These are phyloP conservation scores for Matsumurasca onukii DNA, from an alignment of 1,140 invertebrate genomes.

Conservation along the genomic window DNA sequence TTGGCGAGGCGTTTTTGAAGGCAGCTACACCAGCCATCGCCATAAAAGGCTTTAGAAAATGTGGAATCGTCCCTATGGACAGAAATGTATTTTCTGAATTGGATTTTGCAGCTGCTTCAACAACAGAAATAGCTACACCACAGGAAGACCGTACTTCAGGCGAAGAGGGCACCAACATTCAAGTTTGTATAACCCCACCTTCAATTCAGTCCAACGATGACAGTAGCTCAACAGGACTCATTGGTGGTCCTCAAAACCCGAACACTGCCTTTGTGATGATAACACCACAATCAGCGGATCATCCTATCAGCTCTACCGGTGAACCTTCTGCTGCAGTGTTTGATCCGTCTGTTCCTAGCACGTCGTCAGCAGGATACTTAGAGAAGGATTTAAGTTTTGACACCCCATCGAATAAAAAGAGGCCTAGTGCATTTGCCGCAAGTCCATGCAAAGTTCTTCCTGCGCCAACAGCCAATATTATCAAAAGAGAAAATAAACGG, in stretches of 20 bases:
- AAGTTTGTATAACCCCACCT: background rate
- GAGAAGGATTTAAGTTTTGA: background rate
- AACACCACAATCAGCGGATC: background rate
- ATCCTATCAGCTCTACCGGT: background rate
- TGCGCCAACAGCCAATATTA: constrained; percentile 33
- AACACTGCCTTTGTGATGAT: background rate
- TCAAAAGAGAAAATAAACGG: constrained; percentile 33
- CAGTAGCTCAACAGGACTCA: background rate
- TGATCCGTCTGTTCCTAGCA: background rate
- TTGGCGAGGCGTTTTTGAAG: constrained; percentile 44
- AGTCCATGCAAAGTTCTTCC: constrained; percentile 27
- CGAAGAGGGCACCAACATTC: background rate
- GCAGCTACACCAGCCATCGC: constrained; percentile 43
- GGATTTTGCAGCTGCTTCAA: constrained; percentile 47
- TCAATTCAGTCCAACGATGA: background rate
- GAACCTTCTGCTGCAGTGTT: background rate
- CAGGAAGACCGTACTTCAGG: constrained; percentile 27
- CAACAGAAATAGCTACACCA: constrained; percentile 50
- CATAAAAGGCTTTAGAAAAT: constrained; percentile 40
- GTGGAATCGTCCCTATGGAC: constrained; percentile 44
- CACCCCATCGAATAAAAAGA: background rate
- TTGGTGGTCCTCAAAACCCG: background rate
- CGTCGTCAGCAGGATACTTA: background rate
- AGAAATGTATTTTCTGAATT: constrained; percentile 41
- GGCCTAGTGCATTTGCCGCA: constrained; percentile 1